These are phyloP conservation scores for Timandra comae DNA, from an alignment of 2,888 invertebrate species.

Conservation along the genomic window DNA sequence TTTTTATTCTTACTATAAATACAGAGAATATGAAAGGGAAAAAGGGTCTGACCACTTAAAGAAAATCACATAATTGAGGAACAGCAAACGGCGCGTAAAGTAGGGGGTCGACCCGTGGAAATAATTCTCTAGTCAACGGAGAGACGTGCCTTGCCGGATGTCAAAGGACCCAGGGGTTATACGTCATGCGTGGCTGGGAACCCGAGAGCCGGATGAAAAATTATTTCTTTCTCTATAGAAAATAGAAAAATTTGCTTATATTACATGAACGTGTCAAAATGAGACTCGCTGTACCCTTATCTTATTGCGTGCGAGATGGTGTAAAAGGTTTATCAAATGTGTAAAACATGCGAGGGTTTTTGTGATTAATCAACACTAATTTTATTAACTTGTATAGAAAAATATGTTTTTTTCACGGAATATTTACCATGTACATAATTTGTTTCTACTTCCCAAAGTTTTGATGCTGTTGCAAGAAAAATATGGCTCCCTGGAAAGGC, in stretches of 20 bases:
- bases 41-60: conserved; percentile 66
- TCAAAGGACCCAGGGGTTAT: conserved; percentile 49
- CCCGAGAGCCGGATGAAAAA: conserved; percentile 47
- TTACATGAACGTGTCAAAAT: background rate
- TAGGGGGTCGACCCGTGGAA: conserved; percentile 44
- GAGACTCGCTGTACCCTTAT: background rate
- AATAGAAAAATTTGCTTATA: conserved; percentile 1
- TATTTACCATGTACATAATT: too few relatives aligned
- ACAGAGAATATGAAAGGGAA: conserved; percentile 36
- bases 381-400: too few relatives aligned
- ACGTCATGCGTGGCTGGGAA: conserved; percentile 55
- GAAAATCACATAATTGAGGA: conserved; percentile 75
- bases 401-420: too few relatives aligned
- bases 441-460: too few relatives aligned
- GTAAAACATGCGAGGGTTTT: too few relatives aligned
- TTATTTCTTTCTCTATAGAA: conserved; percentile 23
- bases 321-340: too few relatives aligned
- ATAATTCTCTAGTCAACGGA: conserved; percentile 44
- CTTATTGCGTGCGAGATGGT: background rate
- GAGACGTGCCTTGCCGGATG: conserved; percentile 35
- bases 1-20: conserved; percentile 44
- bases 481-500: background rate
- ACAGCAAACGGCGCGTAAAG: conserved; percentile 72
- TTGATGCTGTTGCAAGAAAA: background rate
- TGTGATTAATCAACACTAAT: too few relatives aligned